Conservation (phyloP, 2,888 invertebrate genomes). For the Platycheirus rosarum region DNA sequence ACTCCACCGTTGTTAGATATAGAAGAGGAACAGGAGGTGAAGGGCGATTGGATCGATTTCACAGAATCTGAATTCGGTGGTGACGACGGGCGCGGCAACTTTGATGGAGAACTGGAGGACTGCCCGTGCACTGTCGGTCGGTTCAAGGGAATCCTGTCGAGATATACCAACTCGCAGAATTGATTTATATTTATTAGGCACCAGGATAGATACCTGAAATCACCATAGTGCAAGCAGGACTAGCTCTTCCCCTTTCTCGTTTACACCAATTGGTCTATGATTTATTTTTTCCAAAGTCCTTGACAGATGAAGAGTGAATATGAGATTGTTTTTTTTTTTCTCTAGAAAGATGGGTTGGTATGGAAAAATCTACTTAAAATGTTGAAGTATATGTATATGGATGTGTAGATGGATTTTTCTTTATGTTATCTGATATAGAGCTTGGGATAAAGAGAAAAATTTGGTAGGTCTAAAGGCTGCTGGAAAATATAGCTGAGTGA, state of each 20-base stretch:
- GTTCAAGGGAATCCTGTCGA: slow-evolving; percentile 44
- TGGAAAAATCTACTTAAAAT: slow-evolving; percentile 63
- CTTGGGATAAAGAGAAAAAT: slow-evolving; percentile 43
- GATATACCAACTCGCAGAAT: slow-evolving; percentile 62
- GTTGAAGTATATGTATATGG: slow-evolving; percentile 47
- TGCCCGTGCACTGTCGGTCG: slow-evolving; percentile 8
- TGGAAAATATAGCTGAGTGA: slow-evolving; percentile 50
- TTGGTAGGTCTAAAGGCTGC: slow-evolving; percentile 35
- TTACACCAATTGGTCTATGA: slow-evolving; percentile 60
- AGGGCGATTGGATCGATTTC: slow-evolving; percentile 64
- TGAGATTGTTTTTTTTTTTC: slow-evolving; percentile 50
- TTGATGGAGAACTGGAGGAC: too few relatives aligned
- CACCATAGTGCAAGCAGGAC: slow-evolving; percentile 55
- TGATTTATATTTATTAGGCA: slow-evolving; percentile 72
- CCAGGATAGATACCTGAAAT: slow-evolving; percentile 64
- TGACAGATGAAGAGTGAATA: slow-evolving; percentile 65
- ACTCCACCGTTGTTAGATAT: slow-evolving; percentile 28
- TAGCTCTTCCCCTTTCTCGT: slow-evolving; percentile 51
- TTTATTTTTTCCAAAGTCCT: slow-evolving; percentile 63
- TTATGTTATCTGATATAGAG: slow-evolving; percentile 34
- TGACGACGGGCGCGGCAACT: background rate
- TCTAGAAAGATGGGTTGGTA: slow-evolving; percentile 8
- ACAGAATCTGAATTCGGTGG: slow-evolving; percentile 60
- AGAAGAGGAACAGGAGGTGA: slow-evolving; percentile 23
- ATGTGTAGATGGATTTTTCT: slow-evolving; percentile 32